phyloP scores from a whole-genome alignment of 2,113 vertebrate genomes.

The Perognathus longimembris region DNA sequence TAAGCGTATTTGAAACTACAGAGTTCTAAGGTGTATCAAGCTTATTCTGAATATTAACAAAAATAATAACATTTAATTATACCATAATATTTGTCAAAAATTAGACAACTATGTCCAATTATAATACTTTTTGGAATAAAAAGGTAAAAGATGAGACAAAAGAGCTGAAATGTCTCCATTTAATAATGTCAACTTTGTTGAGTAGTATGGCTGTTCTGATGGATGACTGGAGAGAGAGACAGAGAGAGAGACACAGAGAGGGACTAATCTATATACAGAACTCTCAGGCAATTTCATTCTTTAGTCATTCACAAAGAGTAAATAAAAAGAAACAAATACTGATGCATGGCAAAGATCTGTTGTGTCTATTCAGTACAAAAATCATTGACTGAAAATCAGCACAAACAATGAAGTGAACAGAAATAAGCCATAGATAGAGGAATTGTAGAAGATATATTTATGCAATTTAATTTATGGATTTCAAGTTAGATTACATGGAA shows the following conservation, averaged over 20 bases:
- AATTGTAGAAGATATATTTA: background rate
- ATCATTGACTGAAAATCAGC: background rate
- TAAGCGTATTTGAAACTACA: background rate
- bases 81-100: background rate
- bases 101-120: conserved; percentile 14
- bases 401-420: background rate
- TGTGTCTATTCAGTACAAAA: conserved; percentile 23
- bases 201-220: background rate
- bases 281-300: background rate
- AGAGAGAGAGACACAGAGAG: too few species aligned
- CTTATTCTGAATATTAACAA: background rate
- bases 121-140: background rate
- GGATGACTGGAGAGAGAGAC: background rate
- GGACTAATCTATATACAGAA: background rate
- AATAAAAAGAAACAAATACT: background rate
- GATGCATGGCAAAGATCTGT: background rate
- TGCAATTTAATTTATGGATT: background rate
- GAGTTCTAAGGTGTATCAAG: background rate
- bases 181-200: background rate
- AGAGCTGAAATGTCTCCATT: background rate
- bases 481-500: background rate
- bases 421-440: background rate
- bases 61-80: background rate
- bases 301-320: background rate
- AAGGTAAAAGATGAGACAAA: background rate